Conservation (phyloP, 2,113 vertebrate species). For the Cygnus atratus region DNA sequence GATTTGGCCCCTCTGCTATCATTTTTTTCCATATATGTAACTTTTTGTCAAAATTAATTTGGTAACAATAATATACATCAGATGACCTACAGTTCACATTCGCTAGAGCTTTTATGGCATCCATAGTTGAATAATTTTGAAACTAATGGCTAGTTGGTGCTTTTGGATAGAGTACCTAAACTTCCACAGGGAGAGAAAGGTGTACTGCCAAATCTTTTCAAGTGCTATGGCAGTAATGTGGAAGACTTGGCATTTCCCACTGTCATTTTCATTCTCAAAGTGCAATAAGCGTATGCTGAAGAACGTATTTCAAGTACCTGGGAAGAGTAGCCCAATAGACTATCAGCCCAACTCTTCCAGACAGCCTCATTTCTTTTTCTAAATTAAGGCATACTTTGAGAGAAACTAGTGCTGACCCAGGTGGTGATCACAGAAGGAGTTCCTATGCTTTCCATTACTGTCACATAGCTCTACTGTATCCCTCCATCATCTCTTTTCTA, state of each 20-base stretch:
- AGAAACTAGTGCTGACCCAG: background rate
- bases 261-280: background rate
- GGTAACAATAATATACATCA: background rate
- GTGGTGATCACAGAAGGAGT: background rate
- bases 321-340: background rate
- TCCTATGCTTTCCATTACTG: background rate
- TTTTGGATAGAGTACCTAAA: background rate
- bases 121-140: background rate
- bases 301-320: background rate
- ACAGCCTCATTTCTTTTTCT: background rate
- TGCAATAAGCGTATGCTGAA: background rate
- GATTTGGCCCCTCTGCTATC: background rate
- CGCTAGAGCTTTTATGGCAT: background rate
- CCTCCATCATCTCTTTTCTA: background rate
- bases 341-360: background rate
- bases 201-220: background rate
- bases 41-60: background rate
- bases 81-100: background rate
- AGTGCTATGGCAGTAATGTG: background rate
- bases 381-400: background rate
- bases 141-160: background rate
- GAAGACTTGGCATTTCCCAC: conserved; percentile 20
- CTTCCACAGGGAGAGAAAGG: background rate
- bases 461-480: background rate
- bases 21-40: background rate